Evolutionary conservation across 2,113 vertebrate species (phyloP).

Genomic region (Sander vitreus): DNA sequence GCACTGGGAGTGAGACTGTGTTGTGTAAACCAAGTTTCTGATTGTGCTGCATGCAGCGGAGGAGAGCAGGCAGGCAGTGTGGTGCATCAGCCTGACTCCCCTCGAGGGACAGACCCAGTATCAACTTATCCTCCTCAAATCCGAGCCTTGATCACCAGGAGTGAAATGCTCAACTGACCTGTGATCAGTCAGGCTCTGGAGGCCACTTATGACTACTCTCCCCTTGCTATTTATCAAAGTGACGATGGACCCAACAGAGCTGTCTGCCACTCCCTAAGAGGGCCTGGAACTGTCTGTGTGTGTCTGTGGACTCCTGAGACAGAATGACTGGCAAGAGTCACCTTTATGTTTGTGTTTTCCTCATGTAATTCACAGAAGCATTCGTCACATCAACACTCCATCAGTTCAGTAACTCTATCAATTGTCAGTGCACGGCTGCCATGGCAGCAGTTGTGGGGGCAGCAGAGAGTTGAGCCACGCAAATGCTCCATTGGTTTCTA

Average conservation of each 20-base stretch:
- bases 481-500: constrained; percentile 41
- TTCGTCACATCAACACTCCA: constrained; percentile 45
- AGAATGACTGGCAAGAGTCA: constrained; percentile 19
- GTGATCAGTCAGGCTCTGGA: constrained; percentile 53
- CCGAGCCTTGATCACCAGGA: constrained; percentile 46
- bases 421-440: constrained; percentile 49
- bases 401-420: constrained; percentile 56
- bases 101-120: constrained; percentile 37
- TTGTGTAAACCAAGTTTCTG: constrained; percentile 10
- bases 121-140: constrained; percentile 42
- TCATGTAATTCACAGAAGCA: constrained; percentile 27
- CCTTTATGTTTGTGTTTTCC: constrained; percentile 22
- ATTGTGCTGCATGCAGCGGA: neutral
- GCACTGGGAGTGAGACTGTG: no score
- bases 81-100: constrained; percentile 9
- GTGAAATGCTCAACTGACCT: constrained; percentile 51
- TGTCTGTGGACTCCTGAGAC: constrained; percentile 16
- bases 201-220: constrained; percentile 37
- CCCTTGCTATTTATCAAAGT: constrained; percentile 54
- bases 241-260: constrained; percentile 44
- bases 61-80: neutral
- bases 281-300: neutral
- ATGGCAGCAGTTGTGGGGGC: constrained; percentile 45
- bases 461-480: constrained; percentile 6
- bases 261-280: constrained; percentile 21